Evolutionary conservation across 1,140 invertebrate genomes (phyloP), one percentile per base, ranked within the genome.

Genomic region (Caenorhabditis tropicalis): DNA sequence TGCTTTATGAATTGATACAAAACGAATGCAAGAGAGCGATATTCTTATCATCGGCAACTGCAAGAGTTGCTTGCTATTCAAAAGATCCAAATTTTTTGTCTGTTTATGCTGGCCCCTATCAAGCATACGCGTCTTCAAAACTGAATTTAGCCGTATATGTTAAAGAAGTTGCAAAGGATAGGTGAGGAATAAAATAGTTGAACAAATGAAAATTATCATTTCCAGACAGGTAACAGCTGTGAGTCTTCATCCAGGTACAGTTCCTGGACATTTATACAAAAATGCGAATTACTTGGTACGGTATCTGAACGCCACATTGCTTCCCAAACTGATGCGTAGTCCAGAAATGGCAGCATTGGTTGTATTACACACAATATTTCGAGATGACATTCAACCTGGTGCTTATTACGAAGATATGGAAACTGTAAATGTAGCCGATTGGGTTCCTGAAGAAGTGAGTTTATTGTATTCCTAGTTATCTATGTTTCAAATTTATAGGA

Each of bases 91-190:
- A 46, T 15, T 74, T 74, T 19, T 27, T 74, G 19, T 36, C 15
- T 24, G 65, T 74, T 2, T 74, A 74, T n/a, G 65, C 65, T 21
- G 65, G 65, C 10, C 65, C 65, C 10, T 74, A 74, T 74, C 65
- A 74, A 43, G 65, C 65, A 46, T 74, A 74, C 15, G 65, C 65
- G 2, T 74, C 65, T n/a, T 74, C 65, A 74, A 74, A 74, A 19
- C 21, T 74, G 21, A 74, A 46, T 74, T 24, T 74, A 2, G 36
- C 65, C 12, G 65, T 74, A 12, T 74, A 74, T 46, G 65, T 46
- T n/a, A 74, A 74, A 24, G 65, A 74, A 46, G 65, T 74, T 21
- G 36, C 65, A 12, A 43, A 31, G n/a, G 24, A 43, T 27, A 43
- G 36, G 65, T 39, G n/a, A n/a, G n/a, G n/a, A n/a, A 36, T 27